These are phyloP conservation scores for Papilio protenor DNA, from an alignment of 2,888 invertebrate genomes.

Conservation along the genomic window DNA sequence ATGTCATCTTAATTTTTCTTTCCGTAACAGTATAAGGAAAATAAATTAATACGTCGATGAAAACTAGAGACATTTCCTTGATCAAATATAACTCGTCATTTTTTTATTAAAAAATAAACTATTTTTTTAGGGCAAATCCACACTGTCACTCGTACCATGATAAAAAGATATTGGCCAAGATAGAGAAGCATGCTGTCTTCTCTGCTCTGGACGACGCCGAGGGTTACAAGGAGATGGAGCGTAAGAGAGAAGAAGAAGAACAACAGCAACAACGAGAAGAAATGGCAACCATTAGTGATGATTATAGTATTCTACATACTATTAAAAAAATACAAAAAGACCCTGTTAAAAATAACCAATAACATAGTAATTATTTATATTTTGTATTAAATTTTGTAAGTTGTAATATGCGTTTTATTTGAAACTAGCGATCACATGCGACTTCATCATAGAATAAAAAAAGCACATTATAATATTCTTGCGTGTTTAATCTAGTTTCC, in stretches of 20 bases:
- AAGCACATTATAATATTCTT: too few species aligned
- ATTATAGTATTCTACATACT: constrained; percentile 53
- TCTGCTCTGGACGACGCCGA: constrained; percentile 58
- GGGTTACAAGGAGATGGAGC: constrained; percentile 51
- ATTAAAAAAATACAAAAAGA: constrained; percentile 54
- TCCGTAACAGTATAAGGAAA: too few species aligned
- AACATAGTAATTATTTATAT: neutral
- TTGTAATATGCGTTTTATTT: too few species aligned
- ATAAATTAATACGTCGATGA: too few species aligned
- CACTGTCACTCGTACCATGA: constrained; percentile 80
- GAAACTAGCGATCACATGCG: too few species aligned
- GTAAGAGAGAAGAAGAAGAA: constrained; percentile 35
- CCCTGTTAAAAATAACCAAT: neutral
- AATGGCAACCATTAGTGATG: constrained; percentile 43
- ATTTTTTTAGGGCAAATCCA: constrained; percentile 67
- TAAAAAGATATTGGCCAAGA: constrained; percentile 75
- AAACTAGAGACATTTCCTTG: too few species aligned
- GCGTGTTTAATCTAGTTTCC: too few species aligned
- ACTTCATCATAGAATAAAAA: too few species aligned
- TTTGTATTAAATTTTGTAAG: neutral
- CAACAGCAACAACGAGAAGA: constrained; percentile 7
- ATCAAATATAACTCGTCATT: neutral
- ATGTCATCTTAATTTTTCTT: too few species aligned
- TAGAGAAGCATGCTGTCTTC: constrained; percentile 75
- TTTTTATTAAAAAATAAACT: neutral